Base-by-base conservation (phyloP, 2,113 vertebrate species). In the Galemys pyrenaicus region DNA sequence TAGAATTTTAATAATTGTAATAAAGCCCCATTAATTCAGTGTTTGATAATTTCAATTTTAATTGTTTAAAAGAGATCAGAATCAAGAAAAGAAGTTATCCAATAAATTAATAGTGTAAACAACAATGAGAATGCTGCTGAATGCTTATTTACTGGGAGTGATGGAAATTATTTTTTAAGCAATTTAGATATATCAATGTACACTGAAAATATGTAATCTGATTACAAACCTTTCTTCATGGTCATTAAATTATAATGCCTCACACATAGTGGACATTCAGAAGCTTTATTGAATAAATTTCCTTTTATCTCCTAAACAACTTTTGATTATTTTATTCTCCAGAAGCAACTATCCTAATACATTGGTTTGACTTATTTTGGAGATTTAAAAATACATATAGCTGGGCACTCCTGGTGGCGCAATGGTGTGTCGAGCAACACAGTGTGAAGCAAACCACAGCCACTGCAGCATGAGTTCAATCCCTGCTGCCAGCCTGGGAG, bases 241-340 rank as follows among this genome's bases (percentile, higher is more conserved):
- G 54, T 93, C 65, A 19, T 84, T 91, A 60, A 90, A 80, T 92
- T 65, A 70, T 49, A 87, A 28, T 75, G 26, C 39, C 44, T 64
- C n/a, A n/a, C 68, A 87, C 56, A 87, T 30, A 46, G 26, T 84
- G 24, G 6, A 5, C 44, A 30, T 79, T 96, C 71, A 82, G 32
- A 91, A 93, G 73, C 30, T 62, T 78, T 95, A 41, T 8, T 80
- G 77, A 84, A 39, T 80, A 49, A 82, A 79, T 89, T 79, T 73
- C 65, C 80, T 89, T 83, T 87, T n/a, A 44, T 15, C 13, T 82
- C 41, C 68, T 41, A 64, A 87, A 10, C n/a, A 75, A 26, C 64
- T 87, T 28, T 74, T 67, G 37, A 68, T 80, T 74, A 37, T 54
- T 75, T 49, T 95, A 49, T 67, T 95, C 54, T 95, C 68, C 41